These are phyloP conservation scores for Takifugu bimaculatus DNA, from an alignment of 2,113 vertebrate genomes.

Conservation along the genomic window DNA sequence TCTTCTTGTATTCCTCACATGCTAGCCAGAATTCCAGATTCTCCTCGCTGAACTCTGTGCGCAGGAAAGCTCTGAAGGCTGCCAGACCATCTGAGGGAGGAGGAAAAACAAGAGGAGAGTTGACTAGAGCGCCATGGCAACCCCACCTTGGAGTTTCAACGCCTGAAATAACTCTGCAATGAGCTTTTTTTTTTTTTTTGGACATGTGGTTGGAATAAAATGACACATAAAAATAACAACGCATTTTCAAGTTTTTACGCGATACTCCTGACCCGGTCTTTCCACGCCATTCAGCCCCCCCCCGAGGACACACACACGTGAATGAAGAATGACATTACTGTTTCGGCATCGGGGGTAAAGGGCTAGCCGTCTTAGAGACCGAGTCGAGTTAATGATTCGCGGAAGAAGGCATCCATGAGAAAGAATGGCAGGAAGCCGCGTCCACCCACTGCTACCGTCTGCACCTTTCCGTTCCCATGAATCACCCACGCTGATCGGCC, in stretches of 20 bases:
- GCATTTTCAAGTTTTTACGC: slow-evolving; percentile 11
- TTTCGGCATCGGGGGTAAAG: not conserved
- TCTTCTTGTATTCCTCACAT: slow-evolving; percentile 96
- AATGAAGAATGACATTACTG: slow-evolving; percentile 36
- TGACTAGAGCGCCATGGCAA: slow-evolving; percentile 61
- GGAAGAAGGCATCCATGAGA: slow-evolving; percentile 49
- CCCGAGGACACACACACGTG: not conserved
- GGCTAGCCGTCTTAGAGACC: slow-evolving; percentile 29
- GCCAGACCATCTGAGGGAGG: slow-evolving; percentile 85
- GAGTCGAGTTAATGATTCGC: slow-evolving; percentile 49
- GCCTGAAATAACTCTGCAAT: slow-evolving; percentile 56
- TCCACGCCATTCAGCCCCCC: slow-evolving; percentile 12
- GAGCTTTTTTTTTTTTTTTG: not conserved
- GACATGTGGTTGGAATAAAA: slow-evolving; percentile 52
- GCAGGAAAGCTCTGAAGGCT: slow-evolving; percentile 93
- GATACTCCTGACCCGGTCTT: slow-evolving; percentile 30
- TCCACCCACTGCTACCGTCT: slow-evolving; percentile 51
- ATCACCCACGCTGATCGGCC: slow-evolving; percentile 51
- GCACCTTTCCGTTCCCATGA: slow-evolving; percentile 74
- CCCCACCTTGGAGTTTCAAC: slow-evolving; percentile 32
- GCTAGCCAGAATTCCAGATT: slow-evolving; percentile 99
- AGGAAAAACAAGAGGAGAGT: slow-evolving; percentile 37
- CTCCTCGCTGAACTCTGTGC: slow-evolving; percentile 97
- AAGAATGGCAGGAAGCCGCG: slow-evolving; percentile 71
- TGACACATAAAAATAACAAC: slow-evolving; percentile 13